A percentile compares a stretch with the other conserved stretches of the same genome.
phyloP scores from a whole-genome alignment of 1,140 invertebrate species.

The Musca domestica region DNA sequence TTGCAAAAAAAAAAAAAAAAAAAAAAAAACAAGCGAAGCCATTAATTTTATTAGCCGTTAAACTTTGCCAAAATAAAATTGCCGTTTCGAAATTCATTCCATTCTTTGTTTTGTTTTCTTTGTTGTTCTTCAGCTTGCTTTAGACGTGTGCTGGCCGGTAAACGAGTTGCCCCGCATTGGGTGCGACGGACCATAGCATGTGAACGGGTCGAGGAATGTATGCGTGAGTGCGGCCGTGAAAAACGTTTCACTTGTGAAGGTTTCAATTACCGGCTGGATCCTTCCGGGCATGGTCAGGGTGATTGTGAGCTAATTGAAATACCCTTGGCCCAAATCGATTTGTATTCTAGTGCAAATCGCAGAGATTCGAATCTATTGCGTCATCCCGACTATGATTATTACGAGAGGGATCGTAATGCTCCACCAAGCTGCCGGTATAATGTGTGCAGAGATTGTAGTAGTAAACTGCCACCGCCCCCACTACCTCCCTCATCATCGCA shows the following conservation, averaged over 20 bases:
- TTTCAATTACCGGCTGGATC: constrained; percentile 73
- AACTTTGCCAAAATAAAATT: no score
- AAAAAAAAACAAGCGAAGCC: no score
- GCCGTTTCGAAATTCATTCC: background rate
- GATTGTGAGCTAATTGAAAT: constrained; percentile 72
- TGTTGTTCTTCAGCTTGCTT: constrained; percentile 65
- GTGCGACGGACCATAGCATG: constrained; percentile 67
- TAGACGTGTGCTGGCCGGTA: constrained; percentile 67
- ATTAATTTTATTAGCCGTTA: no score
- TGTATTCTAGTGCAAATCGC: constrained; percentile 51
- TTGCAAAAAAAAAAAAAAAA: no score
- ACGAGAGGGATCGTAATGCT: constrained; percentile 66
- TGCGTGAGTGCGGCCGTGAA: constrained; percentile 71
- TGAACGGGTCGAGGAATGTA: constrained; percentile 70
- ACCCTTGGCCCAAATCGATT: constrained; percentile 64
- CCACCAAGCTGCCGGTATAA: constrained; percentile 51
- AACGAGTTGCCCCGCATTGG: constrained; percentile 64
- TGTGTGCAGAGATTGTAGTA: constrained; percentile 45
- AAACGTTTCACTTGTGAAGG: constrained; percentile 73
- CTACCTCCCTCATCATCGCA: constrained; percentile 35
- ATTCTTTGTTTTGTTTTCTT: background rate
- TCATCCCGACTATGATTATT: constrained; percentile 75
- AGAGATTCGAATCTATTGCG: constrained; percentile 51
- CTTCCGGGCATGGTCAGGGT: constrained; percentile 62
- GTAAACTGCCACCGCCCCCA: constrained; percentile 22